Conservation (phyloP, 1,140 invertebrate species). For the Melipona quadrifasciata region DNA sequence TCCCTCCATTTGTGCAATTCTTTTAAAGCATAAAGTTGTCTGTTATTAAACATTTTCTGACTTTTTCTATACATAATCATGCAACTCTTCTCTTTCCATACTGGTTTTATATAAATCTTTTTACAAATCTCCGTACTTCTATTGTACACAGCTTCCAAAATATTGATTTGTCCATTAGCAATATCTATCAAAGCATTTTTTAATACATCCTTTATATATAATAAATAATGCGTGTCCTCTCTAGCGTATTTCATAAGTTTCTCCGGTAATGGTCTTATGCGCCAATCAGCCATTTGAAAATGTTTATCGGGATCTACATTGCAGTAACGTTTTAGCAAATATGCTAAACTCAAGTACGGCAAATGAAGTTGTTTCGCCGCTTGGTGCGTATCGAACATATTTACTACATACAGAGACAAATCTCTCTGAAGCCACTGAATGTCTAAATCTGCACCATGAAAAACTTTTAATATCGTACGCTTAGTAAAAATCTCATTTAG, state of each 20-base stretch:
- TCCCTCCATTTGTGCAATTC: slow-evolving; percentile 96
- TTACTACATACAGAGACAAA: slow-evolving; percentile 96
- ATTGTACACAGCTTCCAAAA: slow-evolving; percentile 87
- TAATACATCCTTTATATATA: slow-evolving; percentile 95
- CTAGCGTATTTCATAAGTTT: slow-evolving; percentile 94
- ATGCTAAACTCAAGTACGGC: slow-evolving; percentile 88
- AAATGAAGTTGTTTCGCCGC: slow-evolving; percentile 91
- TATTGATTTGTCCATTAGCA: slow-evolving; percentile 87
- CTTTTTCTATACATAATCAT: slow-evolving; percentile 89
- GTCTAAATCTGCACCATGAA: slow-evolving; percentile 96
- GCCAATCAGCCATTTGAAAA: slow-evolving; percentile 98
- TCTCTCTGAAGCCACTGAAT: slow-evolving; percentile 97
- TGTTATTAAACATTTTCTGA: slow-evolving; percentile 91
- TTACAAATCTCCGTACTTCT: slow-evolving; percentile 89
- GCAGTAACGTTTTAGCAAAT: slow-evolving; percentile 91
- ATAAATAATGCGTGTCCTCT: slow-evolving; percentile 96
- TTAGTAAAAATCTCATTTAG: slow-evolving; percentile 97
- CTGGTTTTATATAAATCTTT: slow-evolving; percentile 91
- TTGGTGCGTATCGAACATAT: slow-evolving; percentile 98
- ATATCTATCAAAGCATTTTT: slow-evolving; percentile 89
- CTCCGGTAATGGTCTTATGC: slow-evolving; percentile 94
- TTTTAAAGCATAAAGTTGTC: slow-evolving; percentile 92
- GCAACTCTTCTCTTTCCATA: slow-evolving; percentile 88
- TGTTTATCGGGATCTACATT: slow-evolving; percentile 92
- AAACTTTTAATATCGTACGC: slow-evolving; percentile 95